Evolutionary conservation across 2,113 vertebrate genomes (phyloP).

Genomic region (Podarcis cretensis): DNA sequence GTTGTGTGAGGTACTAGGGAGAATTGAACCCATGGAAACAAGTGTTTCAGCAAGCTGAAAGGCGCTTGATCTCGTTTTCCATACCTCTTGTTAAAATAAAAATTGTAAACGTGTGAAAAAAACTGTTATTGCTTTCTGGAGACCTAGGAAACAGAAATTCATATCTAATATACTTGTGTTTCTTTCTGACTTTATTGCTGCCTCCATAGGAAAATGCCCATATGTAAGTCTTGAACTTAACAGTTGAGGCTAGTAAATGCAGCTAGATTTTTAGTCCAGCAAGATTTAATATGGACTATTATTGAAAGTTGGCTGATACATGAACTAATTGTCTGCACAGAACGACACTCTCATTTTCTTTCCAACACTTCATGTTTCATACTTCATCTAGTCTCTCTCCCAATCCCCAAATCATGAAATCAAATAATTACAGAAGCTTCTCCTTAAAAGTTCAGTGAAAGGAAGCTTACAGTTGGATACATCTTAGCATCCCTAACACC

Average conservation of each 20-base stretch:
- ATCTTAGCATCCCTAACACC: not conserved
- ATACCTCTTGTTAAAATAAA: not conserved
- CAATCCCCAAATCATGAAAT: not conserved
- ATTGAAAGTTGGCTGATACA: not conserved
- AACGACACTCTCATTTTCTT: not conserved
- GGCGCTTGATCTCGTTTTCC: slow-evolving; percentile 18
- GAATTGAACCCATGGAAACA: slow-evolving; percentile 9
- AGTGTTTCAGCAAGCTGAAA: slow-evolving; percentile 12
- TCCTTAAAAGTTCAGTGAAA: not conserved
- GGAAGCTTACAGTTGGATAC: not conserved
- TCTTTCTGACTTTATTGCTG: not conserved
- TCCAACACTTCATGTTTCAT: not conserved
- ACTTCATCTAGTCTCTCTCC: not conserved
- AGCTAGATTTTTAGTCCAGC: not conserved
- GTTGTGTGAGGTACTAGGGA: slow-evolving; percentile 1
- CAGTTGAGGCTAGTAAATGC: not conserved
- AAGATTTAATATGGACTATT: not conserved
- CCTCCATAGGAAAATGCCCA: not conserved
- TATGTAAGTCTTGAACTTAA: not conserved
- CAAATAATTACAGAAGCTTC: not conserved
- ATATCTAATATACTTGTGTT: not conserved
- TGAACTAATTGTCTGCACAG: not conserved
- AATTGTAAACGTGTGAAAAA: not conserved
- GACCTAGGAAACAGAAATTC: not conserved
- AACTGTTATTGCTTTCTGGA: not conserved